Percentiles rank a stretch among this genome's conserved stretches.
Evolutionary conservation across 2,113 vertebrate species (phyloP).

Genomic region (Numida meleagris): DNA sequence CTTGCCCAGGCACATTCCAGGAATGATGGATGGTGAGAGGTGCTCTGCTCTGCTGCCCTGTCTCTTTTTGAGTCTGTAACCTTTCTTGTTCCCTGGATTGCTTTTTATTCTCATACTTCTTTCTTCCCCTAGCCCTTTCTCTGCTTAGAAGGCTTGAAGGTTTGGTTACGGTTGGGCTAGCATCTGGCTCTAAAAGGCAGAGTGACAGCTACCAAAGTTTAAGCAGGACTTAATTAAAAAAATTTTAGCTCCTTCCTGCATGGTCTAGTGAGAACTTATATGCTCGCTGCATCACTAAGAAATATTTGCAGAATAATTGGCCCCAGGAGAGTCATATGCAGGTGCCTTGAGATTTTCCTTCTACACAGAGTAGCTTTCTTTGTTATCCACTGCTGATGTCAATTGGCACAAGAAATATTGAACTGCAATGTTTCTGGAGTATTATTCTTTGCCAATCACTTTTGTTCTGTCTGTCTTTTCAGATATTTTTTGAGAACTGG

Average conservation of each 20-base stretch:
- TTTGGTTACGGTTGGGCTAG: not conserved
- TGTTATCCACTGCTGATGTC: not conserved
- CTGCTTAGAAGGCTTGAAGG: not conserved
- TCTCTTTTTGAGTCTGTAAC: not conserved
- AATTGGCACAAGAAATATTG: not conserved
- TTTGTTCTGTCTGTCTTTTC: not conserved
- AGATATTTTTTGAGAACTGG: not conserved
- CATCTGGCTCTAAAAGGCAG: not conserved
- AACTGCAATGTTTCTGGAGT: not conserved
- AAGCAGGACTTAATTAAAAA: slow-evolving; percentile 36
- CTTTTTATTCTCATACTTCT: not conserved
- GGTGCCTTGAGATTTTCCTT: not conserved
- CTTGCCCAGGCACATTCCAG: not conserved
- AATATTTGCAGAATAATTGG: slow-evolving; percentile 56
- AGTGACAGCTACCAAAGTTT: slow-evolving; percentile 12
- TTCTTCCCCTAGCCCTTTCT: not conserved
- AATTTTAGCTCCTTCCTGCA: not conserved
- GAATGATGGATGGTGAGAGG: not conserved
- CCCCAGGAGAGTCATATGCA: not conserved
- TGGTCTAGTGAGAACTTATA: slow-evolving; percentile 16
- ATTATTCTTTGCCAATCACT: not conserved
- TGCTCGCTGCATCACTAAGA: slow-evolving; percentile 14
- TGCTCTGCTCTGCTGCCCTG: not conserved
- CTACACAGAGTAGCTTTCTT: not conserved
- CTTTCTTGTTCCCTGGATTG: not conserved